Percentiles rank a stretch among this genome's conserved stretches.
These are phyloP conservation scores for Orius insidiosus DNA, from an alignment of 1,140 invertebrate genomes.

Conservation along the genomic window DNA sequence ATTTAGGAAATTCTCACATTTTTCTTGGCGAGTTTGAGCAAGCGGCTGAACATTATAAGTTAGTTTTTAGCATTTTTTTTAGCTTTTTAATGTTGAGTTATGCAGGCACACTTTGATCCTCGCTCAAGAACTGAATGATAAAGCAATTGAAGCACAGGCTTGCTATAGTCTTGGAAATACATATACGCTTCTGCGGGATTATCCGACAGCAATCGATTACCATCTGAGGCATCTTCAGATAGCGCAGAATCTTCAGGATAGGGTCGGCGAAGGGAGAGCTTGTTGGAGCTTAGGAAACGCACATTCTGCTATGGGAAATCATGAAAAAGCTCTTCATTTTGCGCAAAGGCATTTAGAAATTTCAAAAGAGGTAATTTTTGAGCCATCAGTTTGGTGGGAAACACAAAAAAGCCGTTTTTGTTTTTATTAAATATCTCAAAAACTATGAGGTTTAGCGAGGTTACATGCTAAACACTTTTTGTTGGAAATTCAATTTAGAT, in stretches of 20 bases:
- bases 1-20: slow-evolving; percentile 93
- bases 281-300: slow-evolving; percentile 85
- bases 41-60: slow-evolving; percentile 88
- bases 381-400: no score
- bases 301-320: slow-evolving; percentile 78
- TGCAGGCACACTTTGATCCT: slow-evolving; percentile 56
- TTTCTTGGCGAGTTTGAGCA: slow-evolving; percentile 86
- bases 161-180: slow-evolving; percentile 96
- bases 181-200: slow-evolving; percentile 86
- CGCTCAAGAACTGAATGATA: slow-evolving; percentile 73
- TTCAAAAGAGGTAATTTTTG: slow-evolving; percentile 56
- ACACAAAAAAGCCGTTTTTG: no score
- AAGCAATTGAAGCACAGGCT: slow-evolving; percentile 88
- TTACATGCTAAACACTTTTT: no score
- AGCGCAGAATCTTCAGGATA: slow-evolving; percentile 74
- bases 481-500: no score
- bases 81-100: slow-evolving; percentile 19
- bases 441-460: no score
- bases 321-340: slow-evolving; percentile 74
- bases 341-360: slow-evolving; percentile 78
- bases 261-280: slow-evolving; percentile 66
- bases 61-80: slow-evolving; percentile 23
- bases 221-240: slow-evolving; percentile 82
- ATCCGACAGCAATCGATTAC: slow-evolving; percentile 78
- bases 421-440: no score